A percentile compares a stretch with the other conserved stretches of the same genome.
Conservation (phyloP, 2,888 invertebrate species). For the Dioctria linearis region DNA sequence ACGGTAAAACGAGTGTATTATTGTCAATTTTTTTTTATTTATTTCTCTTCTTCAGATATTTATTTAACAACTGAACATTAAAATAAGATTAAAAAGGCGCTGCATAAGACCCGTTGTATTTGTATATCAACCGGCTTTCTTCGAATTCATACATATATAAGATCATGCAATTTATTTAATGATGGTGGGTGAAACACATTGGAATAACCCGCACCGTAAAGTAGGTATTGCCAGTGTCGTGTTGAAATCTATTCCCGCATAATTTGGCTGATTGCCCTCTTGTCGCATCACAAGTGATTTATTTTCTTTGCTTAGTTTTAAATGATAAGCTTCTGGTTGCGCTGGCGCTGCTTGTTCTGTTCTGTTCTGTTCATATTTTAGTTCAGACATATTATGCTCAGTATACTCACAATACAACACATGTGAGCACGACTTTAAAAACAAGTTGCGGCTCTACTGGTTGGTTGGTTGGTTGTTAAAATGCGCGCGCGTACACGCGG, state of each 20-base stretch:
- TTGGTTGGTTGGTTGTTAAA: too few species aligned
- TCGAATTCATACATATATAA: neutral
- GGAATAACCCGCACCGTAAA: neutral
- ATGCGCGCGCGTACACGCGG: neutral
- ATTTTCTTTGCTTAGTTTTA: constrained; percentile 30
- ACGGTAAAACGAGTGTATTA: constrained; percentile 25
- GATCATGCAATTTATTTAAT: too few species aligned
- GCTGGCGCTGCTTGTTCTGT: neutral
- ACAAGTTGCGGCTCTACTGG: too few species aligned
- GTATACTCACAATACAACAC: neutral
- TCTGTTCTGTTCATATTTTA: neutral
- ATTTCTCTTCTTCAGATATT: neutral
- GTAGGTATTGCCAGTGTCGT: constrained; percentile 2
- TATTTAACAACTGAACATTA: constrained; percentile 12
- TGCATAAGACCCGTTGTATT: too few species aligned
- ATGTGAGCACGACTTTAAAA: too few species aligned
- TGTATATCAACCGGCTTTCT: constrained; percentile 33
- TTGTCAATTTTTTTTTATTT: neutral
- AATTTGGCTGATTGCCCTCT: constrained; percentile 48
- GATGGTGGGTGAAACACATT: too few species aligned
- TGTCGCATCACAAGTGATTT: constrained; percentile 46
- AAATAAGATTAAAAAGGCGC: neutral
- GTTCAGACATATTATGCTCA: neutral
- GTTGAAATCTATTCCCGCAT: constrained; percentile 31
- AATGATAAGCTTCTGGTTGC: constrained; percentile 2